Evolutionary conservation across 2,797 vertebrate genomes (phyloP).

Genomic region (Galagoides demidoff): DNA sequence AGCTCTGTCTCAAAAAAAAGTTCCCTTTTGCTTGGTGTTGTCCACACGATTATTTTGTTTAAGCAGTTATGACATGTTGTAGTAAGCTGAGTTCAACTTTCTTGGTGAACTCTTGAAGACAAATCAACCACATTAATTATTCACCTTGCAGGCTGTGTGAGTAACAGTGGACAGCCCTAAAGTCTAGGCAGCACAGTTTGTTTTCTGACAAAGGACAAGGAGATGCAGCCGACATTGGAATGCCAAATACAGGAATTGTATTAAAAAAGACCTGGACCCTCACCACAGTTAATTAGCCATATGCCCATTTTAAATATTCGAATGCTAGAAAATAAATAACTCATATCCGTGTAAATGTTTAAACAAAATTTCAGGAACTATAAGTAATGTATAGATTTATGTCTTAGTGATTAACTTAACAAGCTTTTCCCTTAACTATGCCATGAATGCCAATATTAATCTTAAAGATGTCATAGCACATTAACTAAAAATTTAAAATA

Average conservation of each 20-base stretch:
- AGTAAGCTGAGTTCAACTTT: background rate
- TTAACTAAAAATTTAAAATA: conserved; percentile 72
- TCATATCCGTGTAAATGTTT: conserved; percentile 53
- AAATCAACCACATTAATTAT: background rate
- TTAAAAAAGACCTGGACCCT: background rate
- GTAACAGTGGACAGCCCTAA: background rate
- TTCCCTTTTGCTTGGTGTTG: fast-evolving
- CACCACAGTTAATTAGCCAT: background rate
- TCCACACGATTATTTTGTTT: background rate
- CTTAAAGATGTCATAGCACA: conserved; percentile 41
- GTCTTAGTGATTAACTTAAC: conserved; percentile 67
- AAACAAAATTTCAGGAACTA: conserved; percentile 52
- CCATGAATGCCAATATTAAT: conserved; percentile 47
- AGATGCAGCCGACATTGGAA: background rate
- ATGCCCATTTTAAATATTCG: conserved; percentile 7
- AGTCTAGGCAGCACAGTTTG: background rate
- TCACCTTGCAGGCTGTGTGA: background rate
- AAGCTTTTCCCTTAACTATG: conserved; percentile 56
- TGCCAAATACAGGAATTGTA: background rate
- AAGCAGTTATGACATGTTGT: background rate
- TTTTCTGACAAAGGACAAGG: background rate
- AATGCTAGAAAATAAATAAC: conserved; percentile 26
- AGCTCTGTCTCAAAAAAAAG: background rate
- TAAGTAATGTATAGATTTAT: conserved; percentile 67
- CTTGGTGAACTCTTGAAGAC: background rate